A percentile compares a stretch with the other conserved stretches of the same genome.
These are phyloP conservation scores for Thaumatotibia leucotreta DNA, from an alignment of 1,140 invertebrate species.

Conservation along the genomic window DNA sequence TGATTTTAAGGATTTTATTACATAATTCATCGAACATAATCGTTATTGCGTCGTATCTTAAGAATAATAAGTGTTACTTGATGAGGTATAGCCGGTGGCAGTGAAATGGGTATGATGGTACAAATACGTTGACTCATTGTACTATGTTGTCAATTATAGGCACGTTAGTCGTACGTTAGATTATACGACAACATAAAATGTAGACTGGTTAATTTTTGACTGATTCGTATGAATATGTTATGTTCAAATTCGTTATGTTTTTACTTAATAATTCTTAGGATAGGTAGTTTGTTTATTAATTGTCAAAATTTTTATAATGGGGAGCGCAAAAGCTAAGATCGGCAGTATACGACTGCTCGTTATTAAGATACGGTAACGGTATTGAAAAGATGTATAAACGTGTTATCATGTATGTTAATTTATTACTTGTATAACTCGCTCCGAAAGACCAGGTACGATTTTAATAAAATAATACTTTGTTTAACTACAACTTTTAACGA, in stretches of 20 bases:
- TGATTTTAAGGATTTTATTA: conserved; percentile 5
- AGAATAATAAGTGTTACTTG: conserved; percentile 13
- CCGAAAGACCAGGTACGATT: conserved; percentile 67
- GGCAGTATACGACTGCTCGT: conserved; percentile 36
- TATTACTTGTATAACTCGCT: conserved; percentile 69
- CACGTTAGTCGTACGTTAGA: background rate
- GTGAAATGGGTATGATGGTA: conserved; percentile 6
- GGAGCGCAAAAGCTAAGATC: conserved; percentile 53
- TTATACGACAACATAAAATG: conserved; percentile 5
- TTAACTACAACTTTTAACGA: conserved; percentile 74
- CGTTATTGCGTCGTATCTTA: conserved; percentile 12
- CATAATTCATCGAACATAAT: conserved; percentile 14
- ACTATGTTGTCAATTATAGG: background rate
- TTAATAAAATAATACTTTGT: conserved; percentile 74
- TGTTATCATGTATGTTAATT: conserved; percentile 60
- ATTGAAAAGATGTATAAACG: conserved; percentile 64
- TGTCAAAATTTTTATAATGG: conserved; percentile 39
- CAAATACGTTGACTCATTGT: conserved; percentile 1
- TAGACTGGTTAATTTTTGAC: conserved; percentile 1
- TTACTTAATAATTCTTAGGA: conserved; percentile 20
- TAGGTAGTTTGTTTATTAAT: conserved; percentile 40
- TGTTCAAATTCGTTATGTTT: conserved; percentile 10
- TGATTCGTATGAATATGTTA: conserved; percentile 1
- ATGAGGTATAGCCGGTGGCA: conserved; percentile 13
- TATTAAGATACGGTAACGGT: conserved; percentile 36